Evolutionary conservation across 2,888 invertebrate genomes (phyloP).

Genomic region (Dynastes maya): DNA sequence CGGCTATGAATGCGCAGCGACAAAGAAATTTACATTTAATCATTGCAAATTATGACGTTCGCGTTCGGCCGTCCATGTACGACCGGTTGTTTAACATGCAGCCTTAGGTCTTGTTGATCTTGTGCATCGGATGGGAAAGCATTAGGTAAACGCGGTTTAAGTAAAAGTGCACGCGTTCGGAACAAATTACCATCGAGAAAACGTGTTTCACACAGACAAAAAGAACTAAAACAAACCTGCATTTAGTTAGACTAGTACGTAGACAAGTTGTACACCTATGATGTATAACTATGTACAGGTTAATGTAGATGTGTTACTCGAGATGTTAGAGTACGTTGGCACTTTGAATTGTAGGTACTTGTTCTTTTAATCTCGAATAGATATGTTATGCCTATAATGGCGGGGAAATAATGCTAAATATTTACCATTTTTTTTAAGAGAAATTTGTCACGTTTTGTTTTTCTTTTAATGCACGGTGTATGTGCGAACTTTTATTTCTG

Average conservation of each 20-base stretch:
- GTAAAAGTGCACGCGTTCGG: background rate
- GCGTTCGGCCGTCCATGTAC: slow-evolving; percentile 4
- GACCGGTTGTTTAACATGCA: slow-evolving; percentile 24
- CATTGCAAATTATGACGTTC: slow-evolving; percentile 27
- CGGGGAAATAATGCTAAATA: too few relatives aligned
- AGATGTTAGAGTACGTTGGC: too few relatives aligned
- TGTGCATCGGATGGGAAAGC: slow-evolving; percentile 17
- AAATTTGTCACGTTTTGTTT: too few relatives aligned
- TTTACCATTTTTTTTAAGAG: too few relatives aligned
- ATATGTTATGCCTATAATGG: too few relatives aligned
- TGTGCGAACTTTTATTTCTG: too few relatives aligned
- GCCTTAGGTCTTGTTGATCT: slow-evolving; percentile 15
- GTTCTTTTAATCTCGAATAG: too few relatives aligned
- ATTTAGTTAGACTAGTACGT: background rate
- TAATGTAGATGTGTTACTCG: too few relatives aligned
- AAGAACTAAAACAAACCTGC: background rate
- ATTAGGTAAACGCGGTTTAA: slow-evolving; percentile 1
- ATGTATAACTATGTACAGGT: too few relatives aligned
- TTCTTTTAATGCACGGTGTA: too few relatives aligned
- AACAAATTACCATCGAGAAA: slow-evolving; percentile 15
- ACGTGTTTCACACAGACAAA: slow-evolving; percentile 1
- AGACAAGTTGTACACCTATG: too few relatives aligned
- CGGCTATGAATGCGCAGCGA: background rate
- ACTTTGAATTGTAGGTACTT: too few relatives aligned
- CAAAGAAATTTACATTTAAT: slow-evolving; percentile 26